A percentile compares a stretch with the other conserved stretches of the same genome.
These are phyloP conservation scores for Yponomeuta malinellus DNA, from an alignment of 2,888 invertebrate species.

Conservation along the genomic window DNA sequence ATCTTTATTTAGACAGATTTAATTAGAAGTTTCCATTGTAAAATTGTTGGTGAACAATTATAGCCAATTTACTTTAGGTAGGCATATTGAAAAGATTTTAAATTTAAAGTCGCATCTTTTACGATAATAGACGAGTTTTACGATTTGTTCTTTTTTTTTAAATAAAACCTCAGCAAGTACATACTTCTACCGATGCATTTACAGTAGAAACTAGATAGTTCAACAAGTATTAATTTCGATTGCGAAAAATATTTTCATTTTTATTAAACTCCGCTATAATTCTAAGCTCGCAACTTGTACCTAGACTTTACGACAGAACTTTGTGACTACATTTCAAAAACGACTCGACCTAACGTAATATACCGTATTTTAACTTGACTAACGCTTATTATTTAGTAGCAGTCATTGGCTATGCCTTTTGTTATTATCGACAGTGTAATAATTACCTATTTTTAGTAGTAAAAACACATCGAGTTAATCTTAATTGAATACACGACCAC, in stretches of 20 bases:
- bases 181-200: not conserved
- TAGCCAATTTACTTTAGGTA: too few species aligned
- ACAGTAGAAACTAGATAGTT: conserved; percentile 24
- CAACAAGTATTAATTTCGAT: conserved; percentile 19
- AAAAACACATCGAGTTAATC: not conserved
- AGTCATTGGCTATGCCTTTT: conserved; percentile 10
- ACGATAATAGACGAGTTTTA: too few species aligned
- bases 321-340: conserved; percentile 11
- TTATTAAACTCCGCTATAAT: conserved; percentile 20
- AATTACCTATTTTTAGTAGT: not conserved
- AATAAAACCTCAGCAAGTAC: too few species aligned
- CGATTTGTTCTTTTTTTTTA: too few species aligned
- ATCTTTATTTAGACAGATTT: not conserved
- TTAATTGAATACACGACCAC: not conserved
- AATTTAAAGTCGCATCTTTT: too few species aligned
- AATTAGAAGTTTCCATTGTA: not conserved
- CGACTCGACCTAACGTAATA: conserved; percentile 13
- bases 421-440: not conserved
- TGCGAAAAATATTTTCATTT: conserved; percentile 23
- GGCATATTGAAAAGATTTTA: too few species aligned
- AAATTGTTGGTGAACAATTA: not conserved
- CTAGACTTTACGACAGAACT: conserved; percentile 22
- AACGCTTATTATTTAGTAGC: conserved; percentile 4
- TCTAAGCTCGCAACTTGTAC: conserved; percentile 59
- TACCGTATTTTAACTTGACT: conserved; percentile 2